Conservation (phyloP, 2,113 vertebrate genomes). For the Amblyornis subalaris region DNA sequence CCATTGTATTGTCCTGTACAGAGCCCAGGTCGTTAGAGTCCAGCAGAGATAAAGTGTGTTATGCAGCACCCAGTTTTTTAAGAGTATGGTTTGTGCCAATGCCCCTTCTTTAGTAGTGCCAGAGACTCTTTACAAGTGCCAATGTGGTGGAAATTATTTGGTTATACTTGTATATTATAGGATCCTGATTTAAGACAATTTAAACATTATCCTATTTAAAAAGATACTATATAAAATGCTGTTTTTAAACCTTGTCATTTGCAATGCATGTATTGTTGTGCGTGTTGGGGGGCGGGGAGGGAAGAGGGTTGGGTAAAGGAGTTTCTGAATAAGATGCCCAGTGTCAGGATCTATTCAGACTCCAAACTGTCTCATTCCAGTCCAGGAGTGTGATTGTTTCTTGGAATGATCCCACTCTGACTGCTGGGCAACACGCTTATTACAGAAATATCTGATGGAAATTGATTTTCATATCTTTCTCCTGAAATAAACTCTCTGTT, state of each 20-base stretch:
- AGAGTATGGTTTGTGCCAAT: conserved; percentile 69
- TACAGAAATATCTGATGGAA: conserved; percentile 71
- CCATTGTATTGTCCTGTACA: conserved; percentile 55
- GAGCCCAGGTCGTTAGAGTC: conserved; percentile 63
- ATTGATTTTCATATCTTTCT: conserved; percentile 82
- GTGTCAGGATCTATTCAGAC: conserved; percentile 50
- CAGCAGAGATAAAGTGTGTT: conserved; percentile 67
- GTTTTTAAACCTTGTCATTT: conserved; percentile 78
- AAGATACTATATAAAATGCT: conserved; percentile 71
- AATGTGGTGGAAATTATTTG: conserved; percentile 59
- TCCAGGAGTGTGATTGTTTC: conserved; percentile 37
- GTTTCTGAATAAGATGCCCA: conserved; percentile 54
- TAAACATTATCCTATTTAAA: conserved; percentile 75
- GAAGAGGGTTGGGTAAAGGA: conserved; percentile 46
- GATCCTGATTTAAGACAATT: conserved; percentile 67
- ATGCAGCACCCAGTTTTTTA: conserved; percentile 56
- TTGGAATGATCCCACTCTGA: conserved; percentile 38
- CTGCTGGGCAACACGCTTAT: conserved; percentile 58
- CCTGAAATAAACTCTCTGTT: conserved; percentile 81
- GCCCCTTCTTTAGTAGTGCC: conserved; percentile 66
- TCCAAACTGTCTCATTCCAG: conserved; percentile 54
- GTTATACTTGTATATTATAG: conserved; percentile 73
- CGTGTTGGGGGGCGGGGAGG: conserved; percentile 40
- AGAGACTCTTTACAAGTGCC: conserved; percentile 72
- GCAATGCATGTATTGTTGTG: conserved; percentile 74